phyloP scores from a whole-genome alignment of 1,140 invertebrate species.

The Hycleus cichorii region DNA sequence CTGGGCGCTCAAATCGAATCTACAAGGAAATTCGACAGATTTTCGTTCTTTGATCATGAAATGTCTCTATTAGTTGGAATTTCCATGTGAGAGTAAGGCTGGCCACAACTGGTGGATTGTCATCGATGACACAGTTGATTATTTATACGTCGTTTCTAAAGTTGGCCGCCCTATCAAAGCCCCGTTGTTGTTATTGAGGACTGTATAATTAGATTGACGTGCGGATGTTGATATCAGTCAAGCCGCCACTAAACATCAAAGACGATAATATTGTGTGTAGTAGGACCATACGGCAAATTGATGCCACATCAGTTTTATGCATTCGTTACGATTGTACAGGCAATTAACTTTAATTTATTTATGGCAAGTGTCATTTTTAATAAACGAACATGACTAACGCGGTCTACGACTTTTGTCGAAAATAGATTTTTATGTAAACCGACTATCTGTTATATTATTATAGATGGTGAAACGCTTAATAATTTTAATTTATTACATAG shows the following conservation, averaged over 20 bases:
- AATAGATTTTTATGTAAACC: conserved; percentile 16
- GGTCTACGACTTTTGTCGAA: conserved; percentile 4
- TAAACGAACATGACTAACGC: conserved; percentile 17
- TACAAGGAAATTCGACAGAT: no score
- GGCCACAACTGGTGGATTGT: conserved; percentile 11
- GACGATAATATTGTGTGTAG: conserved; percentile 14
- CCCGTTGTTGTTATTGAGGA: conserved; percentile 14
- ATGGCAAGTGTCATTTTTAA: conserved; percentile 24
- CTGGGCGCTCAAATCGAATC: no score
- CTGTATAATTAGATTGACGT: conserved; percentile 37
- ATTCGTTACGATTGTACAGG: conserved; percentile 22
- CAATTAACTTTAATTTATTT: conserved; percentile 28
- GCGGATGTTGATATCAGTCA: conserved; percentile 34
- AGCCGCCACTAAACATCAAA: conserved; percentile 28
- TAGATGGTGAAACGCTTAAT: conserved; percentile 6
- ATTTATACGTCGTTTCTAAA: conserved; percentile 26
- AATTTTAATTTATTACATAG: conserved; percentile 13
- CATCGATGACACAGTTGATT: conserved; percentile 23
- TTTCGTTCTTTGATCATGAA: no score
- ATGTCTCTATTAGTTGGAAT: no score
- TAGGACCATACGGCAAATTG: conserved; percentile 29
- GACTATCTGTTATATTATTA: conserved; percentile 2
- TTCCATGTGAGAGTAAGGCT: no score
- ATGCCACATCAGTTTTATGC: conserved; percentile 23
- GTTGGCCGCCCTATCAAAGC: conserved; percentile 31